phyloP scores from a whole-genome alignment of 2,113 vertebrate genomes.

The Leptobrachium ailaonicum region DNA sequence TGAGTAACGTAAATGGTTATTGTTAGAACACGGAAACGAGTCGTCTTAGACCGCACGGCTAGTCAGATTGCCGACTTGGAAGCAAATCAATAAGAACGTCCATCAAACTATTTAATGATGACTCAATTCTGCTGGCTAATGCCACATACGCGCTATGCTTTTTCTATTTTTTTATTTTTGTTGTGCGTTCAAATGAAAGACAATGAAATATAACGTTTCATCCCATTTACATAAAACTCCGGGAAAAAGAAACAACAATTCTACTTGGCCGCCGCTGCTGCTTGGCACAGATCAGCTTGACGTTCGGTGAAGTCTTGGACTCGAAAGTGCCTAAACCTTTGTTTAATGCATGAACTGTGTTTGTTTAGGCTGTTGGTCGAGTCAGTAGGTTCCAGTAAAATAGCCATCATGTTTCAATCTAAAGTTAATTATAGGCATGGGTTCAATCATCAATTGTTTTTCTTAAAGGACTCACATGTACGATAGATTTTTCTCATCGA shows the following conservation, averaged over 20 bases:
- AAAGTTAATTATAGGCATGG: conserved; percentile 29
- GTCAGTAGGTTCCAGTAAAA: conserved; percentile 13
- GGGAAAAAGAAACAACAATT: too few relatives aligned
- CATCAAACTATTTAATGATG: background rate
- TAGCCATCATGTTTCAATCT: conserved; percentile 24
- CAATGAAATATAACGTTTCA: background rate
- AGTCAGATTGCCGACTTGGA: too few relatives aligned
- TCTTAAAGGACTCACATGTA: conserved; percentile 22
- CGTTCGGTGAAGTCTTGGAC: background rate
- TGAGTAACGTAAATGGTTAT: too few relatives aligned
- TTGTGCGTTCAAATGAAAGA: conserved; percentile 2
- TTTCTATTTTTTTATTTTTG: background rate
- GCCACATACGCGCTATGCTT: background rate
- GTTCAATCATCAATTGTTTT: conserved; percentile 33
- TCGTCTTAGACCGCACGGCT: too few relatives aligned
- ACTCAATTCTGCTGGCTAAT: background rate
- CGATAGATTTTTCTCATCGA: conserved; percentile 9
- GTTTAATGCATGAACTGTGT: conserved; percentile 30
- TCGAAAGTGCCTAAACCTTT: background rate
- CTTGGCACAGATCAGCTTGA: background rate
- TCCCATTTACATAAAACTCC: background rate
- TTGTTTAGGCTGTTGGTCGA: conserved; percentile 38
- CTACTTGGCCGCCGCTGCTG: too few relatives aligned
- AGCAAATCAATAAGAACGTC: too few relatives aligned
- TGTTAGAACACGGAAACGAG: too few relatives aligned